Evolutionary conservation across 2,797 vertebrate genomes (phyloP), one percentile per base, ranked within the genome.

Genomic region (Gorsachius magnificus): DNA sequence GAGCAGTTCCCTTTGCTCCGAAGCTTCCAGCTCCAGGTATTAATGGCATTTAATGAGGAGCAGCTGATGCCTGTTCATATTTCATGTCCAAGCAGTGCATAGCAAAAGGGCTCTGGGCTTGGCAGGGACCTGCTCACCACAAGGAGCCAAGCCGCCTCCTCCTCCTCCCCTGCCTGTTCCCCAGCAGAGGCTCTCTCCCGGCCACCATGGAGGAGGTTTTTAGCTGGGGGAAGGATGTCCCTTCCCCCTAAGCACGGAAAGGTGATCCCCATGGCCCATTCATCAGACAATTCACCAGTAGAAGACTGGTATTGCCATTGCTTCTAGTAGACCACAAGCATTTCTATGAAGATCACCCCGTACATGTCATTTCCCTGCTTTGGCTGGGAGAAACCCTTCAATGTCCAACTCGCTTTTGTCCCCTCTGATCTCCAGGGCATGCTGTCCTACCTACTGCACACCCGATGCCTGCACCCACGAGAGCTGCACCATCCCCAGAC

Each of bases 331-430:
- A 45, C 25, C 43, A 31, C 35, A n/a, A 35, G 11, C 10, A 22
- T 22, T 57, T 66, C 24, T 43, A n/a, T 70, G 9, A 38, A 70
- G 6, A 35, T 11, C 11, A 26, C 18, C 46, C 72, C n/a, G 41
- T 9, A 57, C n/a, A 16, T 12, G 50, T 38, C 48, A 21, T 56
- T 45, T 56, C 45, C 43, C 50, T 68, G 7, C 50, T 78, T 43
- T 19, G 19, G 20, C n/a, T 33, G 9, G 38, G 36, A 63, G 22
- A 87, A 89, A 24, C 5, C 57, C 14, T 66, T 50, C 6, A 56
- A 46, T 0, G 0, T 8, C 31, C 11, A 13, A 35, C 16, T 3
- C 6, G 1, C 22, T 46, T 48, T 50, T 50, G 2, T 28, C 22
- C n/a, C 45, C n/a, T 51, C 64, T 12, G 3, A 29, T 7, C 29